These are phyloP conservation scores for Danio jaintianensis DNA, from an alignment of 2,797 vertebrate genomes.

Conservation along the genomic window DNA sequence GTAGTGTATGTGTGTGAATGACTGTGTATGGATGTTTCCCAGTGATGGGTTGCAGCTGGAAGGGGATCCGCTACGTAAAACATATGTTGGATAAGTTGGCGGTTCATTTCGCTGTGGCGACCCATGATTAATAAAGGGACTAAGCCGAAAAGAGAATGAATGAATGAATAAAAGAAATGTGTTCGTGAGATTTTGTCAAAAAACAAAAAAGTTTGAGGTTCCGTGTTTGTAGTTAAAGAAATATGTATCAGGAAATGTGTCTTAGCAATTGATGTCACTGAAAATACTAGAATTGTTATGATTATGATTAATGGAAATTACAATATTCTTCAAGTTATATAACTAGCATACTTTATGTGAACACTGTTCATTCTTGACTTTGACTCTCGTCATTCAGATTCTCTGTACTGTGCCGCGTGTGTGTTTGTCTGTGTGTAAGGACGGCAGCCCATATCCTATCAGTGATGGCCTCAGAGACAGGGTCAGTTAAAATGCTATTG, in stretches of 20 bases:
- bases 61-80: too few species aligned
- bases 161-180: too few species aligned
- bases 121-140: too few species aligned
- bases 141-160: too few species aligned
- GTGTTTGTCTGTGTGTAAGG: neutral
- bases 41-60: too few species aligned
- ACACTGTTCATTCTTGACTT: constrained; percentile 10
- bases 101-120: too few species aligned
- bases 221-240: neutral
- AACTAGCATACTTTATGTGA: neutral
- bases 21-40: too few species aligned
- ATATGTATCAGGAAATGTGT: neutral
- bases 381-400: neutral
- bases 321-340: constrained; percentile 18
- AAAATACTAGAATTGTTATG: neutral
- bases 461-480: constrained; percentile 15
- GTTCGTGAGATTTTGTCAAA: too few species aligned
- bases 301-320: neutral
- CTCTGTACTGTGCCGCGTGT: constrained; percentile 13
- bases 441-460: neutral
- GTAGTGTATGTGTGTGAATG: too few species aligned
- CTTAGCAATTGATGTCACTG: neutral
- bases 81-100: too few species aligned
- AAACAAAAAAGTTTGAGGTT: neutral
- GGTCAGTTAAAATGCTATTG: constrained; percentile 42